Evolutionary conservation across 2,888 invertebrate genomes (phyloP).

Genomic region (Petrolisthes manimaculis): DNA sequence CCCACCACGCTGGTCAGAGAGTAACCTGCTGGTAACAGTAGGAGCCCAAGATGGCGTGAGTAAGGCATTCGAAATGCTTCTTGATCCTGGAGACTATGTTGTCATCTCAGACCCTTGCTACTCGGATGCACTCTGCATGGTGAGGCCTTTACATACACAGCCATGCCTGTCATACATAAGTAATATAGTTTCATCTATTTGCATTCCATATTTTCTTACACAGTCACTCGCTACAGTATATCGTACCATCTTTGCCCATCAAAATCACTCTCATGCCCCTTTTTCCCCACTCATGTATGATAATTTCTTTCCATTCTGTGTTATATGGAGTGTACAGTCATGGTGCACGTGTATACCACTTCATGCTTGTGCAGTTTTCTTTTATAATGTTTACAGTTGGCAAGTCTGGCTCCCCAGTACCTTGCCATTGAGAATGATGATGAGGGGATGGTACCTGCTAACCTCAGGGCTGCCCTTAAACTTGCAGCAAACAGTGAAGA

Average conservation of each 20-base stretch:
- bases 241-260: neutral
- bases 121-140: slow-evolving; percentile 78
- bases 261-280: neutral
- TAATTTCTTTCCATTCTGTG: too few species aligned
- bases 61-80: slow-evolving; percentile 79
- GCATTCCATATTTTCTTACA: too few species aligned
- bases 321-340: too few species aligned
- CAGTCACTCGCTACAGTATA: too few species aligned
- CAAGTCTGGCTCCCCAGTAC: slow-evolving; percentile 77
- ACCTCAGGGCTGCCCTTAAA: slow-evolving; percentile 69
- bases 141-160: slow-evolving; percentile 70
- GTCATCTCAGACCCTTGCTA: slow-evolving; percentile 80
- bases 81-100: slow-evolving; percentile 80
- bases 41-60: slow-evolving; percentile 85
- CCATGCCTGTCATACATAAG: too few species aligned
- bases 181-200: neutral
- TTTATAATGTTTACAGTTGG: slow-evolving; percentile 66
- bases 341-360: too few species aligned
- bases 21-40: slow-evolving; percentile 76
- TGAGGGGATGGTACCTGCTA: slow-evolving; percentile 78
- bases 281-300: too few species aligned
- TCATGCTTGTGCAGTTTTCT: too few species aligned
- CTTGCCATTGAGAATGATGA: slow-evolving; percentile 80
- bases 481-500: neutral
- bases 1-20: slow-evolving; percentile 77